Conservation (phyloP, 2,888 invertebrate genomes). For the Mythimna pallens region DNA sequence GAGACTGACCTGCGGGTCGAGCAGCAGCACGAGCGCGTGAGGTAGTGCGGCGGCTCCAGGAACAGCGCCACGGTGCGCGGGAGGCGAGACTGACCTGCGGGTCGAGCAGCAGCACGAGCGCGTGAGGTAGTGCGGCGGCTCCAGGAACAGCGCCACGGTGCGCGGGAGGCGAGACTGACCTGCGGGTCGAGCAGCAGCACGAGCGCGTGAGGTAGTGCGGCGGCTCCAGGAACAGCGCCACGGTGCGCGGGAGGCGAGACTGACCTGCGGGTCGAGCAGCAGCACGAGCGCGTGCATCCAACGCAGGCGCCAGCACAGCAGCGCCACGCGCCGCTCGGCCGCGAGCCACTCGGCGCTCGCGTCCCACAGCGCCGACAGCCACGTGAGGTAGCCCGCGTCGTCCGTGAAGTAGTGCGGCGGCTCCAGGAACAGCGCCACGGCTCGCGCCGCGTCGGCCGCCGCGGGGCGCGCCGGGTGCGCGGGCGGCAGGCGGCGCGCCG, state of each 20-base stretch:
- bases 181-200: conserved; percentile 62
- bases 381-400: conserved; percentile 72
- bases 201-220: conserved; percentile 58
- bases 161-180: conserved; percentile 11
- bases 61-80: no score
- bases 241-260: background rate
- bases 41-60: no score
- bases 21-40: no score
- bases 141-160: no score
- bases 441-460: conserved; percentile 57
- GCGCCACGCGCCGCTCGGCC: conserved; percentile 70
- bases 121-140: no score
- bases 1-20: no score
- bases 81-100: no score
- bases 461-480: conserved; percentile 62
- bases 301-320: conserved; percentile 83
- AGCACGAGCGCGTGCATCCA: conserved; percentile 78
- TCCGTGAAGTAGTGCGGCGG: conserved; percentile 81
- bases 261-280: conserved; percentile 51
- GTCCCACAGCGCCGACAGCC: conserved; percentile 77
- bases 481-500: conserved; percentile 68
- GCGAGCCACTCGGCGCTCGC: conserved; percentile 71
- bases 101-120: no score
- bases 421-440: conserved; percentile 71
- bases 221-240: no score